A percentile compares a stretch with the other conserved stretches of the same genome.
These are phyloP conservation scores for Heliocidaris tuberculata DNA, from an alignment of 35 echinoderm and acorn worm species.

Conservation along the genomic window DNA sequence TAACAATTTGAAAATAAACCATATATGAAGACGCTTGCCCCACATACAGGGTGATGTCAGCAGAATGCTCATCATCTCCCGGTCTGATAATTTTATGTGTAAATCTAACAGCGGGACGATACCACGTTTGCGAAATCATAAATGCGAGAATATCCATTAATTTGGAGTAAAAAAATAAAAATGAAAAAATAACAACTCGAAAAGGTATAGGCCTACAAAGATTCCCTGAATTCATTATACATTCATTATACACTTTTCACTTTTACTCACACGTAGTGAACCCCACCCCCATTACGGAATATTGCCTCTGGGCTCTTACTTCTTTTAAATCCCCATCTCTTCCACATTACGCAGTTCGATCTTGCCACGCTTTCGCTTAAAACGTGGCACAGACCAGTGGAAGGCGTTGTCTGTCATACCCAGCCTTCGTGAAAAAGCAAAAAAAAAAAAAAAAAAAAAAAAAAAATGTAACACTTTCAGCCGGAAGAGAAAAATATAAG, in stretches of 20 bases:
- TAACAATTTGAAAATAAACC: not conserved
- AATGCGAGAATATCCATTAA: no score
- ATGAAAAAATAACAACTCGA: no score
- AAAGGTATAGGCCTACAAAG: no score
- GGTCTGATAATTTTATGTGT: no score
- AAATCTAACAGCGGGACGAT: no score
- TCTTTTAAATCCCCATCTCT: not conserved
- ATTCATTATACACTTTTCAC: no score
- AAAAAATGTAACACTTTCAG: not conserved
- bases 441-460: not conserved
- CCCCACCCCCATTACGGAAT: not conserved
- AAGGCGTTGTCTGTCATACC: not conserved
- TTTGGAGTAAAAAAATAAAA: no score
- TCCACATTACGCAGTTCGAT: not conserved
- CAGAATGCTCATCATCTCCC: not conserved
- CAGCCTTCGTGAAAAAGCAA: not conserved
- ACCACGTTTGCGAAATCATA: no score
- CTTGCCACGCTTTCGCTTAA: not conserved
- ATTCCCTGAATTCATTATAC: no score
- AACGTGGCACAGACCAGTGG: not conserved
- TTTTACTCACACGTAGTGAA: not conserved
- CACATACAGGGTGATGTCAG: not conserved
- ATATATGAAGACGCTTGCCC: not conserved
- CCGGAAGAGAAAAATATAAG: not conserved
- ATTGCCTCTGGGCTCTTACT: not conserved